Percentiles rank a stretch among this genome's conserved stretches.
These are phyloP conservation scores for Drosophila littoralis DNA, from an alignment of 1,140 invertebrate species.

Conservation along the genomic window DNA sequence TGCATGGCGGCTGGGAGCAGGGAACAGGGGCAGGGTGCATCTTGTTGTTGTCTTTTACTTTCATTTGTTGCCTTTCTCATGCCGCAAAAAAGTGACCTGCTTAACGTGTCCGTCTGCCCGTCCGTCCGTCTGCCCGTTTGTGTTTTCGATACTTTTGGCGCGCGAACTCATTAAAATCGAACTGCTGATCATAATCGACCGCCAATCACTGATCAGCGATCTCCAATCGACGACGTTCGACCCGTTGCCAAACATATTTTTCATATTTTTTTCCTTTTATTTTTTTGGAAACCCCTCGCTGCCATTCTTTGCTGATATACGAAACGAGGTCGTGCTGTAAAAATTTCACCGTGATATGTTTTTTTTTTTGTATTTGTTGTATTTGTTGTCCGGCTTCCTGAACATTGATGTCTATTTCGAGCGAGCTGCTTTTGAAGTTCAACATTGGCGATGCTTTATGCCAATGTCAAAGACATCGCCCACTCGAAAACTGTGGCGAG, in stretches of 20 bases:
- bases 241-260: constrained; percentile 69
- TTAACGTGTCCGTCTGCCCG: constrained; percentile 46
- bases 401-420: constrained; percentile 75
- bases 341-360: constrained; percentile 65
- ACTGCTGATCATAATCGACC: constrained; percentile 57
- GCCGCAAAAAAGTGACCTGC: constrained; percentile 64
- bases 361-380: constrained; percentile 17
- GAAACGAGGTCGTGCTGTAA: constrained; percentile 46
- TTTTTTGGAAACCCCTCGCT: constrained; percentile 25
- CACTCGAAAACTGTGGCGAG: constrained; percentile 46
- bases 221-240: constrained; percentile 17
- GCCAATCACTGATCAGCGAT: constrained; percentile 30
- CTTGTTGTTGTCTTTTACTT: constrained; percentile 65
- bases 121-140: constrained; percentile 6
- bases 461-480: constrained; percentile 61
- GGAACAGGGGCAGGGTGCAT: not conserved
- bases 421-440: constrained; percentile 52
- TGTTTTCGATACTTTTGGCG: constrained; percentile 30
- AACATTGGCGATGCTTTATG: constrained; percentile 48
- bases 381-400: constrained; percentile 32
- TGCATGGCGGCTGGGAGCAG: not conserved
- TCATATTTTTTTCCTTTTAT: constrained; percentile 22
- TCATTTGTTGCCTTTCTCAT: constrained; percentile 64
- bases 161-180: constrained; percentile 80
- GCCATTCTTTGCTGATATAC: constrained; percentile 42